Base-by-base conservation (phyloP, 2,113 vertebrate species). In the Coracopsis vasa region DNA sequence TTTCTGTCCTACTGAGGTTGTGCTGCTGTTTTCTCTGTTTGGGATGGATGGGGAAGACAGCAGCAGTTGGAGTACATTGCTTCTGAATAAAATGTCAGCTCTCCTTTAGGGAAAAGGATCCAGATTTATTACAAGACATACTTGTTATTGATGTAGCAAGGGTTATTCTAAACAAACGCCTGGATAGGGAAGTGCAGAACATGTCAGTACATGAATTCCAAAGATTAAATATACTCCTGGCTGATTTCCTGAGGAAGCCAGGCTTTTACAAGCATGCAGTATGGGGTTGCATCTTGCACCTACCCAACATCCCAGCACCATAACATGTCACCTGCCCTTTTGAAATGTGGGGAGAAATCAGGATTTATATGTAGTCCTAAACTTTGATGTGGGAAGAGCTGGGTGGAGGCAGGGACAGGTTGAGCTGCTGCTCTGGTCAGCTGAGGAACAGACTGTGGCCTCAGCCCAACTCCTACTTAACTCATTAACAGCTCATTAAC, bases 301-400 rank as follows among this genome's bases (percentile, higher is more conserved):
- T 44, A 10, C 14, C 0, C 2, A 20, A 29, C 33, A 15, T 18
- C 24, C 61, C 74, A 39, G 74, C 56, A 35, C 62, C 12, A 3
- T 4, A 31, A 33, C 24, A 4, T 16, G 3, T 23, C 28, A 2
- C 18, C 1, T 2, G 31, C 11, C 1, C 0, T 9, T 66, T 28
- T 21, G 27, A 9, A n/a, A 64, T 42, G 27, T 16, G 5, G 11
- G 18, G 31, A 48, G 58, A 66, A 42, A 18, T 21, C 4, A 4
- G n/a, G 15, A 18, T 28, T 45, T 41, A 16, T 35, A 35, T 35
- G 33, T 9, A 24, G n/a, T n/a, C 37, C 27, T 65, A 6, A 51
- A 58, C 3, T 7, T 41, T 41, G 24, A 29, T 58, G 60, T 78
- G 77, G 25, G 29, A 27, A 28, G 14, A 39, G 37, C 37, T 25